Conservation (phyloP, 2,888 invertebrate species). For the Agrochola litura region DNA sequence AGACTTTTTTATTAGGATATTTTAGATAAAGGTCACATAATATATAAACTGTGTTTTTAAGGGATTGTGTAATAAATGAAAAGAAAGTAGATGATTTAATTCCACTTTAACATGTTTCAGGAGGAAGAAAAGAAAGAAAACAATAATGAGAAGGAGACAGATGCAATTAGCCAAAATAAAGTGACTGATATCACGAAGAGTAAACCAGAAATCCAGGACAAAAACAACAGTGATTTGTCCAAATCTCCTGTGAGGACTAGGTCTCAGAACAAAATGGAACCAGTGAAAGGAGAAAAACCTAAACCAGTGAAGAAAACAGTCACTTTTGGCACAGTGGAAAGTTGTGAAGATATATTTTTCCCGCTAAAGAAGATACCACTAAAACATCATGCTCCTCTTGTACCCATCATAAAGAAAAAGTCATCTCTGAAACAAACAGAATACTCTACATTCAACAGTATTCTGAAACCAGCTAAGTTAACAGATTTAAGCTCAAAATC, state of each 20-base stretch:
- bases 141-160: slow-evolving; percentile 83
- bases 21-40: neutral
- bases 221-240: slow-evolving; percentile 75
- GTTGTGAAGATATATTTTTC: slow-evolving; percentile 91
- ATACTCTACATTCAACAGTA: slow-evolving; percentile 90
- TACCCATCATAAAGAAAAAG: slow-evolving; percentile 92
- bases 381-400: slow-evolving; percentile 91
- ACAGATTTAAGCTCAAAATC: slow-evolving; percentile 91
- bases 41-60: neutral
- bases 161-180: slow-evolving; percentile 78
- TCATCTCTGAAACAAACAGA: slow-evolving; percentile 90
- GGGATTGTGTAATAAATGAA: neutral
- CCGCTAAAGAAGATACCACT: slow-evolving; percentile 90
- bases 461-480: slow-evolving; percentile 91
- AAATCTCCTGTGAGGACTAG: slow-evolving; percentile 87
- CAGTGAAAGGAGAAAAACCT: slow-evolving; percentile 83
- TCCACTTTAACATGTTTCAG: slow-evolving; percentile 73
- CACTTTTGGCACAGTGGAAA: slow-evolving; percentile 92
- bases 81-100: slow-evolving; percentile 17
- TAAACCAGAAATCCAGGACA: slow-evolving; percentile 75
- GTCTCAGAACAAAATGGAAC: slow-evolving; percentile 89
- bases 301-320: slow-evolving; percentile 91
- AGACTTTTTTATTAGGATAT: neutral
- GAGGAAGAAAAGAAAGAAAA: slow-evolving; percentile 90
- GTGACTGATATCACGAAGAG: slow-evolving; percentile 72